Conservation (phyloP, 1,140 invertebrate species). For the Onthophagus taurus region DNA sequence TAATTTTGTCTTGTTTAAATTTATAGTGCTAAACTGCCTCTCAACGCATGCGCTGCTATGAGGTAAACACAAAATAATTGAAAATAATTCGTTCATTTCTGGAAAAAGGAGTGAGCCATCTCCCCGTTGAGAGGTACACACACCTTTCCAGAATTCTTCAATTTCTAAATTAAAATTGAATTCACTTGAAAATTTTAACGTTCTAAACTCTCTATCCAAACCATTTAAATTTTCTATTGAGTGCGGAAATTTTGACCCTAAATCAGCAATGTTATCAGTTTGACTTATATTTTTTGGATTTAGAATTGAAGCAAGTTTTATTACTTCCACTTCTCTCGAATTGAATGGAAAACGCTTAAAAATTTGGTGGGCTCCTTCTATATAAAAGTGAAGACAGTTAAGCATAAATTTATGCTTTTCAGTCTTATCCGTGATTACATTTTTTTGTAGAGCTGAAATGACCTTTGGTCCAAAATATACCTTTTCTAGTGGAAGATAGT, state of each 20-base stretch:
- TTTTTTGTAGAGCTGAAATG: neutral
- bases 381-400: slow-evolving; percentile 6
- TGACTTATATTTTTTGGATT: too few relatives aligned
- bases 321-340: slow-evolving; percentile 2
- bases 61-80: too few relatives aligned
- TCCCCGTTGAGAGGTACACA: too few relatives aligned
- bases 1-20: slow-evolving; percentile 12
- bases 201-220: slow-evolving; percentile 4
- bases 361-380: slow-evolving; percentile 7
- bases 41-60: too few relatives aligned
- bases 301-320: neutral
- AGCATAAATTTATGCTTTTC: slow-evolving; percentile 5
- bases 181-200: too few relatives aligned
- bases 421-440: neutral
- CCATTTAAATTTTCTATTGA: too few relatives aligned
- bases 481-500: slow-evolving; percentile 4
- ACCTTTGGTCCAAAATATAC: slow-evolving; percentile 11
- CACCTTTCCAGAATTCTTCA: too few relatives aligned
- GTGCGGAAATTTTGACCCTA: slow-evolving; percentile 9
- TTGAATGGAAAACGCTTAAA: slow-evolving; percentile 9
- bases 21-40: slow-evolving; percentile 11
- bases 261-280: slow-evolving; percentile 6
- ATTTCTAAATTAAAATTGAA: too few relatives aligned
- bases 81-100: too few relatives aligned
- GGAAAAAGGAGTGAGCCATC: too few relatives aligned